Conservation (phyloP, 2,888 invertebrate genomes). For the Panopea generosa region DNA sequence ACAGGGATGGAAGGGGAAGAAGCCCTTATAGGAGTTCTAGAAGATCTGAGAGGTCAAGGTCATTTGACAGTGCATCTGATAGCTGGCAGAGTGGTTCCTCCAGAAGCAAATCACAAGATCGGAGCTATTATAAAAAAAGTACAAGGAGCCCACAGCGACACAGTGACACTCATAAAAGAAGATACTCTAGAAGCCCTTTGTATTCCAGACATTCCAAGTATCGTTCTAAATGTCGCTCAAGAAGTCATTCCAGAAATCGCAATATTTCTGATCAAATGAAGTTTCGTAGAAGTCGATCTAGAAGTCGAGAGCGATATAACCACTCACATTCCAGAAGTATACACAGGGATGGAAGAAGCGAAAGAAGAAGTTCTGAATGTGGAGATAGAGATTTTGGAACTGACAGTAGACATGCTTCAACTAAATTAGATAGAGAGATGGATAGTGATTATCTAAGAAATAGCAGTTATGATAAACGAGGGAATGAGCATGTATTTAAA, state of each 20-base stretch:
- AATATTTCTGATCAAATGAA: no score
- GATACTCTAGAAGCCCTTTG: no score
- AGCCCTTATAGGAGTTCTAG: not conserved
- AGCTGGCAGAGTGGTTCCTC: not conserved
- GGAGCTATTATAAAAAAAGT: not conserved
- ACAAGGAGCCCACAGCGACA: not conserved
- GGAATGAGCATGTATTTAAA: not conserved
- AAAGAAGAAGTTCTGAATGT: not conserved
- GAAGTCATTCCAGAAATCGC: no score
- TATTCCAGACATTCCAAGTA: no score
- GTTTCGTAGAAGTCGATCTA: no score
- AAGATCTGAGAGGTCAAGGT: slow-evolving; percentile 13
- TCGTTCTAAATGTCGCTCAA: no score
- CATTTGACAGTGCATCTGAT: not conserved
- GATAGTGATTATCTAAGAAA: not conserved
- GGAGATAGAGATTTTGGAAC: not conserved
- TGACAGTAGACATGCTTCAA: not conserved
- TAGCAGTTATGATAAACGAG: no score
- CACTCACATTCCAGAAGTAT: no score
- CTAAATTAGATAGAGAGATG: not conserved
- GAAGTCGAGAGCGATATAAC: no score
- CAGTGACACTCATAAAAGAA: no score
- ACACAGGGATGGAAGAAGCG: no score
- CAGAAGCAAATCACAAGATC: slow-evolving; percentile 16
- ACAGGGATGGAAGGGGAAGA: slow-evolving; percentile 1